Evolutionary conservation across 2,113 vertebrate species (phyloP).

Genomic region (Eleginops maclovinus): DNA sequence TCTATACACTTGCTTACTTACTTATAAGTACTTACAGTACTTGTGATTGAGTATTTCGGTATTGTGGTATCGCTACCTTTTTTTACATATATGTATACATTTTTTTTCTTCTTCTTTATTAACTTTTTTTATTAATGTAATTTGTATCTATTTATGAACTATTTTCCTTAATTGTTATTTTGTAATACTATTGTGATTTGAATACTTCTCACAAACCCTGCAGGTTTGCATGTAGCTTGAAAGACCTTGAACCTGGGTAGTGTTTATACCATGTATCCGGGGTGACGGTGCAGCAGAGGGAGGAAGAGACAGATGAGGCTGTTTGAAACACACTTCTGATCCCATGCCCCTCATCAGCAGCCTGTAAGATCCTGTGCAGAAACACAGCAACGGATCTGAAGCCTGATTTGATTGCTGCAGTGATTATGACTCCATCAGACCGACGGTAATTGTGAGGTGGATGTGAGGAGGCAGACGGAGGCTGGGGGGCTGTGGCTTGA

Average conservation of each 20-base stretch:
- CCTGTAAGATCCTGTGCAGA: neutral
- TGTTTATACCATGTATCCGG: neutral
- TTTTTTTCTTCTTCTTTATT: too few relatives aligned
- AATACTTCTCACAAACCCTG: too few relatives aligned
- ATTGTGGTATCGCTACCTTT: neutral
- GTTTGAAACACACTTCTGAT: neutral
- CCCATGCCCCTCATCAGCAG: neutral
- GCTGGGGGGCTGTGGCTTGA: slow-evolving; percentile 45
- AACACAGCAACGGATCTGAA: slow-evolving; percentile 6
- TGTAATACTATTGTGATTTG: too few relatives aligned
- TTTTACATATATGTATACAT: too few relatives aligned
- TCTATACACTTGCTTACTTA: too few relatives aligned
- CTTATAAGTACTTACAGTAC: too few relatives aligned
- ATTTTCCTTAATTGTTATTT: too few relatives aligned
- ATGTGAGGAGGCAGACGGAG: slow-evolving; percentile 75
- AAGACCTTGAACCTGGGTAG: neutral
- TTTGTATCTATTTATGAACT: too few relatives aligned
- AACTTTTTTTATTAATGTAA: too few relatives aligned
- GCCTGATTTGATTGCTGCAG: slow-evolving; percentile 45
- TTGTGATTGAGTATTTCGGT: too few relatives aligned
- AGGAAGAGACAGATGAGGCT: neutral
- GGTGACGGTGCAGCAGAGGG: neutral
- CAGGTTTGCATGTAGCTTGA: neutral
- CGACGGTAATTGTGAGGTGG: slow-evolving; percentile 75
- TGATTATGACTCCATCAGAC: slow-evolving; percentile 46